Evolutionary conservation across 2,888 invertebrate species (phyloP), one percentile per base, ranked within the genome.

Genomic region (Callyntrura guangdongensis): DNA sequence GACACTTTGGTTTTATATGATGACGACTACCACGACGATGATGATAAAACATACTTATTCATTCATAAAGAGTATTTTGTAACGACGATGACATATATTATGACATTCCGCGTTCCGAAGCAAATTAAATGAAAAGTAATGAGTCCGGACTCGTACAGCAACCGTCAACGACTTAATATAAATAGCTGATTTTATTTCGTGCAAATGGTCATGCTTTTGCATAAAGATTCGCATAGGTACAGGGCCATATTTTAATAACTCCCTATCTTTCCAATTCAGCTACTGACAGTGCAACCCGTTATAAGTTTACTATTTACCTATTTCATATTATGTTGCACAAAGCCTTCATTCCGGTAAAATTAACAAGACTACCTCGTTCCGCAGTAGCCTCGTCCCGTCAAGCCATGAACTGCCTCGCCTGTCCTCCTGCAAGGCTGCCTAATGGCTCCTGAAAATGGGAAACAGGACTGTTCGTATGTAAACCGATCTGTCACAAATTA

Each of bases 401-500:
- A 14, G 67, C n/a, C 27, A 27, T 27, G 27, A 67, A 67, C 25
- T 27, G 14, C n/a, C n/a, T 27, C 67, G 67, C 14, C 25, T 12
- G 27, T 47, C 45, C 67, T 85, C 69, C 27, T 72, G 59, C 56
- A 27, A 64, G 77, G 47, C 12, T 77, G 79, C 45, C 85, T 84
- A 89, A 89, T 84, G 89, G 83, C 74, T 84, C 77, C 84, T 84
- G 84, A 89, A 88, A 84, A 84, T 84, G 89, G 79, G 53, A 67
- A 64, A 89, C 83, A 83, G 59, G 83, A 84, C 61, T 89, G 77
- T 85, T 89, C 77, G 85, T 88, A 88, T 88, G 87, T 88, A 88
- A 88, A 88, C 87, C 87, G 87, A 88, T 88, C 87, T 88, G 87
- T 88, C 87, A 88, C 87, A 88, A 88, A 88, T 88, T 88, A 88